A percentile compares a stretch with the other conserved stretches of the same genome.
Evolutionary conservation across 2,113 vertebrate species (phyloP).

Genomic region (Xenus cinereus): DNA sequence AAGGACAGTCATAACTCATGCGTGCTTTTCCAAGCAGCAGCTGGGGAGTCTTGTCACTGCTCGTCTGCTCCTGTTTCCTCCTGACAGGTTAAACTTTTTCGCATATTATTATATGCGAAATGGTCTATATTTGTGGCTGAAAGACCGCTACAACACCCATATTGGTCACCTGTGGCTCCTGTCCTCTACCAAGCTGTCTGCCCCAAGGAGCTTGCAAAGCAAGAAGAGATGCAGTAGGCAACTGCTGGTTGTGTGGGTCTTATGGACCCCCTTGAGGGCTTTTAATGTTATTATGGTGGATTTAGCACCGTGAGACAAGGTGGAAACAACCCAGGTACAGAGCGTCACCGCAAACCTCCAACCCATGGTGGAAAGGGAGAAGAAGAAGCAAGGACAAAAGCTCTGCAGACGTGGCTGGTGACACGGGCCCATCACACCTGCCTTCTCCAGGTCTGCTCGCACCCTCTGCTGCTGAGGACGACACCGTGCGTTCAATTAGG

Average conservation of each 20-base stretch:
- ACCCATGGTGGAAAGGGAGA: background rate
- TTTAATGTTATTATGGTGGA: background rate
- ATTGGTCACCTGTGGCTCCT: background rate
- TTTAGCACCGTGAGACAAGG: background rate
- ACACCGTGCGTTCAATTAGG: background rate
- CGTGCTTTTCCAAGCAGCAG: background rate
- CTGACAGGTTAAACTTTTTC: background rate
- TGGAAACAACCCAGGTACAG: background rate
- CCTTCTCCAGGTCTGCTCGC: background rate
- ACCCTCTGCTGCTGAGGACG: background rate
- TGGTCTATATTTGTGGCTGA: background rate
- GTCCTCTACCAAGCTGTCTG: accelerated
- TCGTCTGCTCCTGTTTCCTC: background rate
- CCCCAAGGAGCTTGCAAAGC: background rate
- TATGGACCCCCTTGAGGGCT: background rate
- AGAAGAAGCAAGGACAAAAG: background rate
- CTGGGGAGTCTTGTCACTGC: background rate
- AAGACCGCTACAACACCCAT: accelerated
- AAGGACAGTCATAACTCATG: background rate
- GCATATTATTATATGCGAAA: background rate
- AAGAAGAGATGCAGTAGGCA: background rate
- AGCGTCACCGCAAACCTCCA: background rate
- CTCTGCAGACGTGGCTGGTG: background rate
- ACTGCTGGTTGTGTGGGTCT: background rate
- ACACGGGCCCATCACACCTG: background rate